Conservation (phyloP, 2,797 vertebrate species). For the Scleropages formosus region DNA sequence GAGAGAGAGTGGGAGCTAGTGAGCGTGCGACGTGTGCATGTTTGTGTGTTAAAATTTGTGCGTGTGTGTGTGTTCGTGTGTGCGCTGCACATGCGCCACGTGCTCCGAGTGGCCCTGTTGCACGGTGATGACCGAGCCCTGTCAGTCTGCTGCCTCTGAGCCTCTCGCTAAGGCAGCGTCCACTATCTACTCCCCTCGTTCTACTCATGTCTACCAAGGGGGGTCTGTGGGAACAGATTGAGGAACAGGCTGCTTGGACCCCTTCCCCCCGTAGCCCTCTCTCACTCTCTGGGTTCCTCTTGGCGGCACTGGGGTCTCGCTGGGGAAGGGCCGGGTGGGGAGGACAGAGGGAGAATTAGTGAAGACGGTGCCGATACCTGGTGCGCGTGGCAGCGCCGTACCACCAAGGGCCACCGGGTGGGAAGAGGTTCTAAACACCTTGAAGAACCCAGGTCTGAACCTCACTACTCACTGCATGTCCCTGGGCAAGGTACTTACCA, state of each 20-base stretch:
- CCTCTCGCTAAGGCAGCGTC: neutral
- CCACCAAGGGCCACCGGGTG: neutral
- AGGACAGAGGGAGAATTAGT: neutral
- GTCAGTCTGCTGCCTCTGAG: neutral
- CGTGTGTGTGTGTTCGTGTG: neutral
- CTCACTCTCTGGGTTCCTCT: neutral
- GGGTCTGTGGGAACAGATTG: conserved; percentile 11
- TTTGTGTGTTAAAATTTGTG: conserved; percentile 10
- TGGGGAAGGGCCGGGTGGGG: neutral
- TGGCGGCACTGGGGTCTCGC: neutral
- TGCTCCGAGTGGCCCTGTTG: neutral
- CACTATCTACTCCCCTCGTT: neutral
- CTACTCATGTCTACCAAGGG: neutral
- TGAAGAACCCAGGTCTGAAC: no score
- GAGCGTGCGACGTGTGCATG: neutral
- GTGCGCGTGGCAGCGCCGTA: neutral
- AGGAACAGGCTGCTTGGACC: conserved; percentile 1
- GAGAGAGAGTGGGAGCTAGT: neutral
- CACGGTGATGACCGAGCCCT: no score
- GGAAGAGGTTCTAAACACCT: neutral
- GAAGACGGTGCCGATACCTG: neutral
- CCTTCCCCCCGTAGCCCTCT: neutral
- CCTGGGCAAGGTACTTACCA: no score
- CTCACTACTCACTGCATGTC: no score
- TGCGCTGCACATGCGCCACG: neutral